Conservation (phyloP, 1,140 invertebrate species). For the Armadillidium nasatum region DNA sequence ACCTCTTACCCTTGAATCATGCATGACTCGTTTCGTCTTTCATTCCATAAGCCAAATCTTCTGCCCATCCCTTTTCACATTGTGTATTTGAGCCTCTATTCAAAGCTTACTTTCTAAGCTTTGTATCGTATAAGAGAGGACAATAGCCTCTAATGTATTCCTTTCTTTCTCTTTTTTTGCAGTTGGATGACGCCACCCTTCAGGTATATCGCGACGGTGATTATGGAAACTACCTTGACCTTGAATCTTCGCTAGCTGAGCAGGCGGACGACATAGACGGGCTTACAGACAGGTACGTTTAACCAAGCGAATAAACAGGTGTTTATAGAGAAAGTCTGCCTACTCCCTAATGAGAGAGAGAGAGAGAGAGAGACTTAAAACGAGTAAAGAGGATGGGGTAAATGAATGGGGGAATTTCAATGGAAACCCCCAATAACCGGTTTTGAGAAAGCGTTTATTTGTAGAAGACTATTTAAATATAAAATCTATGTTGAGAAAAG, state of each 20-base stretch:
- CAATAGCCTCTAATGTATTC: neutral
- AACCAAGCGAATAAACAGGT: neutral
- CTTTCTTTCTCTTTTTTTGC: conserved; percentile 45
- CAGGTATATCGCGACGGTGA: conserved; percentile 95
- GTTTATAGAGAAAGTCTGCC: neutral
- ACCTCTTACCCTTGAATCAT: no score
- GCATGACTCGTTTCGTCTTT: no score
- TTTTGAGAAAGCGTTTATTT: no score
- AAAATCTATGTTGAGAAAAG: no score
- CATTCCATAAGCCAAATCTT: no score
- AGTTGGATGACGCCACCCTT: conserved; percentile 93
- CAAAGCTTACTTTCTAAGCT: neutral
- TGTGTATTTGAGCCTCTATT: neutral
- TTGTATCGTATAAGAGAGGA: conserved; percentile 31
- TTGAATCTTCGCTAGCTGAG: conserved; percentile 89
- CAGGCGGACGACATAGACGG: conserved; percentile 94
- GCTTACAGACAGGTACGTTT: conserved; percentile 85
- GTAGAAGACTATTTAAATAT: no score
- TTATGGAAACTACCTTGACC: conserved; percentile 91
- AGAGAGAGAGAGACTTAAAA: no score
- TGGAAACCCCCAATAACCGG: no score
- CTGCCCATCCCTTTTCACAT: no score
- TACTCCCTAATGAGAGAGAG: no score
- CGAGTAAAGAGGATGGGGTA: no score
- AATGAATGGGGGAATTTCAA: no score